Evolutionary conservation across 2,113 vertebrate genomes (phyloP).

Genomic region (Grallaria varia): DNA sequence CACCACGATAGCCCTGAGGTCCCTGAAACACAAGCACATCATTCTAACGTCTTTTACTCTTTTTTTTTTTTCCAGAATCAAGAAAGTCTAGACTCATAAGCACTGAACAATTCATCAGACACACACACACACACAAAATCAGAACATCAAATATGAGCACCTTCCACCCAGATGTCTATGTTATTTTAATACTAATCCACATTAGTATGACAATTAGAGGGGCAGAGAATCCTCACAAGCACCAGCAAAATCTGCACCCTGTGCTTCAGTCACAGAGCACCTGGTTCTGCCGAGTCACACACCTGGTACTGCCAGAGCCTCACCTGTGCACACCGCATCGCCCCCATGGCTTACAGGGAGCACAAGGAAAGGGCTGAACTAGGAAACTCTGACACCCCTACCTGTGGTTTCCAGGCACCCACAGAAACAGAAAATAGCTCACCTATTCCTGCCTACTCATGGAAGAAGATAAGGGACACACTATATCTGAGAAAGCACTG

Average conservation of each 20-base stretch:
- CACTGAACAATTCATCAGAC: neutral
- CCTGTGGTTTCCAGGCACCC: neutral
- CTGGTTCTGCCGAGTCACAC: neutral
- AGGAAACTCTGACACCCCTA: neutral
- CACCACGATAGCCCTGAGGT: neutral
- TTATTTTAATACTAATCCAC: neutral
- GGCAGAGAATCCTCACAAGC: neutral
- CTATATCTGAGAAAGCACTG: neutral
- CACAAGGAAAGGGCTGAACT: fast-evolving
- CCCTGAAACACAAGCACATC: neutral
- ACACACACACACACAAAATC: neutral
- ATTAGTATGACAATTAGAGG: neutral
- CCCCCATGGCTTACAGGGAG: neutral
- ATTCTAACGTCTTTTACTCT: neutral
- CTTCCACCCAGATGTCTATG: neutral
- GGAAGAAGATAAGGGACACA: neutral
- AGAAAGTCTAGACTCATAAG: neutral
- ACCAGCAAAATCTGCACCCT: neutral
- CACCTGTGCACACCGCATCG: fast-evolving
- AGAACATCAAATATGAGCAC: neutral
- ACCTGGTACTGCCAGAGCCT: neutral
- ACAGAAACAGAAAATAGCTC: neutral
- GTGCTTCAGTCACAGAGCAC: neutral
- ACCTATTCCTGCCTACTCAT: neutral
- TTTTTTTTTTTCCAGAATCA: neutral